Conservation (phyloP, 1,140 invertebrate genomes). For the Drosophila takahashii region DNA sequence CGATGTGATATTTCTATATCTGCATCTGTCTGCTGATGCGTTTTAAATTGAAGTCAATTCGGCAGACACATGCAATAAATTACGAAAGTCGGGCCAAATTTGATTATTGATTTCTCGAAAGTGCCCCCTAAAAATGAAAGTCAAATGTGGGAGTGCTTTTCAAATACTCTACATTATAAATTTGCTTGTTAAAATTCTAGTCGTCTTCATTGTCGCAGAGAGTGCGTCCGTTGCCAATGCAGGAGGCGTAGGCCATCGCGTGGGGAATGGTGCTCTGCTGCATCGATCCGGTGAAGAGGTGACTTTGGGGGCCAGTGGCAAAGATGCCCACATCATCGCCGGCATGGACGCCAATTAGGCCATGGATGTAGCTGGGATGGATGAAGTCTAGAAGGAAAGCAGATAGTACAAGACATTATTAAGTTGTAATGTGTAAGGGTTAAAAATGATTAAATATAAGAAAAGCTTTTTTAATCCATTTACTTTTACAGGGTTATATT, state of each 20-base stretch:
- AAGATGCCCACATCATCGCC: slow-evolving; percentile 90
- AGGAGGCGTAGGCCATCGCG: slow-evolving; percentile 89
- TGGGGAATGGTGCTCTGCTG: slow-evolving; percentile 92
- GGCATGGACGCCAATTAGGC: slow-evolving; percentile 87
- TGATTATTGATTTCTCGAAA: slow-evolving; percentile 61
- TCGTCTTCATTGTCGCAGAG: slow-evolving; percentile 48
- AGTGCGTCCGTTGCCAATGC: slow-evolving; percentile 85
- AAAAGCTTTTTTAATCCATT: too few relatives aligned
- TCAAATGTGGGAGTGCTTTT: slow-evolving; percentile 4
- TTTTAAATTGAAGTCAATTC: slow-evolving; percentile 79
- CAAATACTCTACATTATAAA: slow-evolving; percentile 12
- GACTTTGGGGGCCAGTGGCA: slow-evolving; percentile 88
- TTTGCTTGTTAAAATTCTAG: neutral
- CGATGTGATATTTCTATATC: slow-evolving; percentile 21
- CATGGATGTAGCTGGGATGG: slow-evolving; percentile 85
- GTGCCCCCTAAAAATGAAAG: slow-evolving; percentile 10
- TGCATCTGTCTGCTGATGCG: slow-evolving; percentile 57
- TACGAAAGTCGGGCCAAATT: slow-evolving; percentile 67
- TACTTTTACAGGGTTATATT: too few relatives aligned
- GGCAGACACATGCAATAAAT: slow-evolving; percentile 55
- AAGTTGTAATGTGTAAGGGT: too few relatives aligned
- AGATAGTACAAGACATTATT: neutral
- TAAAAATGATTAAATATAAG: too few relatives aligned
- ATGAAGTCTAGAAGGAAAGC: slow-evolving; percentile 62
- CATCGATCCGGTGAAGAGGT: slow-evolving; percentile 90